Conservation (phyloP, 1,140 invertebrate genomes). For the Drosophila persimilis region DNA sequence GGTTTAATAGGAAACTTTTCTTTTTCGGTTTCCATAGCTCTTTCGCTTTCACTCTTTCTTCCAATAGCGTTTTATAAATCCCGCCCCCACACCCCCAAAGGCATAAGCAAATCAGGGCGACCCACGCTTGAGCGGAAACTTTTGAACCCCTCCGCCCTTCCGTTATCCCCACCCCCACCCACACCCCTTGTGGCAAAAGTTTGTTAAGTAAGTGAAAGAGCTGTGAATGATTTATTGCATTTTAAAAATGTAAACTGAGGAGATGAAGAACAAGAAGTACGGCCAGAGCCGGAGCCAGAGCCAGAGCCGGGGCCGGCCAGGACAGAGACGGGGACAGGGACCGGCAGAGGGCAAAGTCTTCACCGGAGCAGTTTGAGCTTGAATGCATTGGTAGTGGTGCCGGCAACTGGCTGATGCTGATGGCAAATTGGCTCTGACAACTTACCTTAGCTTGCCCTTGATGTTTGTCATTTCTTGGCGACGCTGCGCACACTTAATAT, state of each 20-base stretch:
- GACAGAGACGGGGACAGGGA: conserved; percentile 9
- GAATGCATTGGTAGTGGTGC: conserved; percentile 22
- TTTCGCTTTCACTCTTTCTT: conserved; percentile 5
- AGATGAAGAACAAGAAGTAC: conserved; percentile 8
- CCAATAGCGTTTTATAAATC: conserved; percentile 52
- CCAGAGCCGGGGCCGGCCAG: conserved; percentile 9
- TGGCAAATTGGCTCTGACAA: conserved; percentile 64
- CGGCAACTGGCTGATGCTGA: conserved; percentile 10
- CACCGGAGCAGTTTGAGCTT: conserved; percentile 16
- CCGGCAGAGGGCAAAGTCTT: too few species aligned
- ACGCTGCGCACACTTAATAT: conserved; percentile 35
- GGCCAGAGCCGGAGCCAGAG: background rate
- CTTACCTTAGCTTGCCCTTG: conserved; percentile 22
- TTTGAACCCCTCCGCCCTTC: conserved; percentile 15
- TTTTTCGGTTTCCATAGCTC: conserved; percentile 9
- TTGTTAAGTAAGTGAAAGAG: conserved; percentile 81
- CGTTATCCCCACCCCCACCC: background rate
- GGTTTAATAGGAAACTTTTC: conserved; percentile 73
- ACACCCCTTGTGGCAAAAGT: conserved; percentile 62
- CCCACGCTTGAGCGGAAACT: conserved; percentile 19
- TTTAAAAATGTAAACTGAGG: conserved; percentile 75
- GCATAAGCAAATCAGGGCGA: conserved; percentile 55
- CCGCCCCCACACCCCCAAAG: conserved; percentile 19
- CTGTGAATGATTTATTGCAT: conserved; percentile 81
- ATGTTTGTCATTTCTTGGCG: conserved; percentile 1